Evolutionary conservation across 1,140 invertebrate species (phyloP), one percentile per base, ranked within the genome.

Genomic region (Lordiphosa collinella): DNA sequence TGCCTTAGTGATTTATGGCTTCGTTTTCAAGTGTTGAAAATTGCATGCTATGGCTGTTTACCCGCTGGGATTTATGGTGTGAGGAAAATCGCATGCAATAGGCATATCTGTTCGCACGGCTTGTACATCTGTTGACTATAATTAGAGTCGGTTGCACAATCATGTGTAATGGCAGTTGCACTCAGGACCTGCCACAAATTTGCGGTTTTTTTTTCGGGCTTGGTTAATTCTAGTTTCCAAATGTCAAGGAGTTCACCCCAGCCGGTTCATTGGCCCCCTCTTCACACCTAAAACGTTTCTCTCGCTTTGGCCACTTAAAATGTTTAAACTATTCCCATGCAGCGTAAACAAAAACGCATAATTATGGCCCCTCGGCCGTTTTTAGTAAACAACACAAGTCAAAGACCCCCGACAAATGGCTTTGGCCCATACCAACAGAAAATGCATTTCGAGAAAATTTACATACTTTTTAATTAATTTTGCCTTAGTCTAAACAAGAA

Each of bases 321-420:
- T 65, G 61, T 51, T 55, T 59, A 69, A 65, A 60, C 65, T 54
- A 65, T 69, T 59, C 47, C 55, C 41, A 50, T 60, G 50, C 58
- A 37, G 55, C 51, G 46, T 69, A 69, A 69, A 65, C 65, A 59
- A 65, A 56, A 35, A 44, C 35, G 54, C 65, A 54, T 65, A 60
- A 59, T 69, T 65, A 65, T 69, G 54, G 54, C 46, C 65, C 13
- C n/a, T 16, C 13, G 44, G 31, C 47, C 44, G 9, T 41, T 40
- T 50, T 35, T 35, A 11, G 48, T 50, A 50, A 36, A 50, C 48
- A 50, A 50, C 29, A 7, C 31, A 48, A 48, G 46, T 48, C 46
- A 48, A 48, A 48, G 46, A 48, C 46, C 46, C 13, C 14, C 29
- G 9, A 32, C 7, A 34, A 10, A 34, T 4, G 22, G 7, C 16